Evolutionary conservation across 2,113 vertebrate species (phyloP).

Genomic region (Neogale vison): DNA sequence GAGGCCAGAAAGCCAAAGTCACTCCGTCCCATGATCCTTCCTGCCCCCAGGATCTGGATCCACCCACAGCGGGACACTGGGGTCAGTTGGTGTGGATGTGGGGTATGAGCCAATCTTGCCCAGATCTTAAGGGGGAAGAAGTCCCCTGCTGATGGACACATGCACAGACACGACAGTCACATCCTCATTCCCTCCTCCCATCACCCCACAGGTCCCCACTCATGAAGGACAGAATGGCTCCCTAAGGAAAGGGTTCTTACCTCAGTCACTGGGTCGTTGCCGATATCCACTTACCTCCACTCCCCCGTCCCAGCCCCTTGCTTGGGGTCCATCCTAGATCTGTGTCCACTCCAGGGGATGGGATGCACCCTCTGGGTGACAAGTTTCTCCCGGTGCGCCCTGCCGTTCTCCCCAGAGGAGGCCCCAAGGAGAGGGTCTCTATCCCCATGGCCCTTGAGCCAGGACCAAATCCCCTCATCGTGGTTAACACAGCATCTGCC

Average conservation of each 20-base stretch:
- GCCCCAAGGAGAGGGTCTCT: too few relatives aligned
- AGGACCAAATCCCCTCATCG: not conserved
- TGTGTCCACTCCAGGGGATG: accelerated
- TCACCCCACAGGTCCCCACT: not conserved
- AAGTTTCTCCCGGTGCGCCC: accelerated
- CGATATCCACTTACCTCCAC: not conserved
- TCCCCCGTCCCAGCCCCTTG: not conserved
- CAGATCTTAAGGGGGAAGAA: not conserved
- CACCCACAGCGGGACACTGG: not conserved
- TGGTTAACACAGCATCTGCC: accelerated
- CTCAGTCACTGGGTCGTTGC: not conserved
- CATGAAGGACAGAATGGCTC: not conserved
- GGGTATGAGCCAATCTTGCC: not conserved
- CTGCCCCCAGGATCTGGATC: not conserved
- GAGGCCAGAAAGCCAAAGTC: accelerated
- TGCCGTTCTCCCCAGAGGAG: not conserved
- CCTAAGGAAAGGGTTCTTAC: not conserved
- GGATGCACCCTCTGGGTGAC: accelerated
- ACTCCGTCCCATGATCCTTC: not conserved
- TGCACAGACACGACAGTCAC: not conserved
- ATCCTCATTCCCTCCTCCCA: not conserved
- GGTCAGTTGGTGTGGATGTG: not conserved
- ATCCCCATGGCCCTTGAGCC: too few relatives aligned
- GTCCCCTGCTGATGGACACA: not conserved
- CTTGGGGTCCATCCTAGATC: not conserved